phyloP scores from a whole-genome alignment of 2,888 invertebrate genomes.

The Lasioglossum villosulum region DNA sequence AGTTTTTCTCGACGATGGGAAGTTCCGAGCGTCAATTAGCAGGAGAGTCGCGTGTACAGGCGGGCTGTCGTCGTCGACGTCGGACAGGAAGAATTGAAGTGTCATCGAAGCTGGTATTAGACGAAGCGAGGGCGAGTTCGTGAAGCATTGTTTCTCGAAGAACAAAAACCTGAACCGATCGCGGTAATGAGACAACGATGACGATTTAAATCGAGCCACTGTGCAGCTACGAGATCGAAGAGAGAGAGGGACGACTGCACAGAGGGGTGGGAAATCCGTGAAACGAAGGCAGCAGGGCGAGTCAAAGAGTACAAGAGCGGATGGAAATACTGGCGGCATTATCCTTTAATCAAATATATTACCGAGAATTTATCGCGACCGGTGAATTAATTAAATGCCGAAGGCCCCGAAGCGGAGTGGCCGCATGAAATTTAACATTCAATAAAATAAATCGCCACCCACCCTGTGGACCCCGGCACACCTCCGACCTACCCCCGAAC shows the following conservation, averaged over 20 bases:
- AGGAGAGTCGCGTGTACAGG: conserved; percentile 1
- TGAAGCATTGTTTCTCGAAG: conserved; percentile 50
- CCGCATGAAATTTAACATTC: conserved; percentile 83
- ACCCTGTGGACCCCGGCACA: conserved; percentile 62
- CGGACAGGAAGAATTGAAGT: conserved; percentile 50
- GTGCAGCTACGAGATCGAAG: conserved; percentile 41
- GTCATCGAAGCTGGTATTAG: conserved; percentile 50
- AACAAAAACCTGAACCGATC: conserved; percentile 64
- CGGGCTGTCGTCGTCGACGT: not conserved
- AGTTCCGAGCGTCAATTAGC: conserved; percentile 46
- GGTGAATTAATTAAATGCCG: conserved; percentile 84
- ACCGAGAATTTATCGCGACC: conserved; percentile 84
- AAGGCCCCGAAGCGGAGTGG: conserved; percentile 79
- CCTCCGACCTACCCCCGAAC: conserved; percentile 48
- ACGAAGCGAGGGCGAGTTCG: conserved; percentile 26
- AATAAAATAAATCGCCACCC: conserved; percentile 80
- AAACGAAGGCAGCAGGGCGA: conserved; percentile 61
- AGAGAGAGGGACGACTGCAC: not conserved
- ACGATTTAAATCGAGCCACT: conserved; percentile 68
- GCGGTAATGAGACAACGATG: conserved; percentile 76
- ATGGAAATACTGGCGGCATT: conserved; percentile 82
- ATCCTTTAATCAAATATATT: conserved; percentile 85
- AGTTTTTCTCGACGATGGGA: conserved; percentile 34
- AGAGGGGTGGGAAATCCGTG: conserved; percentile 48
- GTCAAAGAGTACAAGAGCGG: conserved; percentile 64